These are phyloP conservation scores for Dreissena rostriformis DNA, from an alignment of 1,140 invertebrate genomes.

Conservation along the genomic window DNA sequence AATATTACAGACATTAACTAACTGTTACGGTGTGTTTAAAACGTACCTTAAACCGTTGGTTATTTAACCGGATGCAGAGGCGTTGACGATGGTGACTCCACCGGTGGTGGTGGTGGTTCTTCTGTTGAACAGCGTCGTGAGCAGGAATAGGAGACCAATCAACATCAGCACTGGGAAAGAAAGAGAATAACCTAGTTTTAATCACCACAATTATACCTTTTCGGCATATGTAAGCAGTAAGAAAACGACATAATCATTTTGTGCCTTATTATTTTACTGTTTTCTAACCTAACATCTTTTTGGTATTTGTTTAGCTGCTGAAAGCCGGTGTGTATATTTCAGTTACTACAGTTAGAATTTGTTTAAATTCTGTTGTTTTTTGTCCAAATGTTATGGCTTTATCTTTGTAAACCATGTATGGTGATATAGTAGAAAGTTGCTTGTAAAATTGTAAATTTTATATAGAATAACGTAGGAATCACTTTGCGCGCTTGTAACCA, in stretches of 20 bases:
- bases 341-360: neutral
- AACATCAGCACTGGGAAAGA: neutral
- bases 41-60: too few species aligned
- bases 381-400: too few species aligned
- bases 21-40: too few species aligned
- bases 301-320: neutral
- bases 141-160: slow-evolving; percentile 9
- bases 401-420: too few species aligned
- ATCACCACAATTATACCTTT: neutral
- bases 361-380: too few species aligned
- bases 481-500: too few species aligned
- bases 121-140: slow-evolving; percentile 15
- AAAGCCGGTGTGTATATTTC: neutral
- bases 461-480: too few species aligned
- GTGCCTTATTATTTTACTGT: neutral
- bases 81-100: slow-evolving; percentile 13
- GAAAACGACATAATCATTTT: too few species aligned
- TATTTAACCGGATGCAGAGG: slow-evolving; percentile 23
- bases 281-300: neutral
- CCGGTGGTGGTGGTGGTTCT: slow-evolving; percentile 5
- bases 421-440: neutral
- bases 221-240: too few species aligned
- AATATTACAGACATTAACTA: too few species aligned
- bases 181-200: neutral
- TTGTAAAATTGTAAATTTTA: too few species aligned